These are phyloP conservation scores for Drosophila watanabei DNA, from an alignment of 1,140 invertebrate genomes.

Conservation along the genomic window DNA sequence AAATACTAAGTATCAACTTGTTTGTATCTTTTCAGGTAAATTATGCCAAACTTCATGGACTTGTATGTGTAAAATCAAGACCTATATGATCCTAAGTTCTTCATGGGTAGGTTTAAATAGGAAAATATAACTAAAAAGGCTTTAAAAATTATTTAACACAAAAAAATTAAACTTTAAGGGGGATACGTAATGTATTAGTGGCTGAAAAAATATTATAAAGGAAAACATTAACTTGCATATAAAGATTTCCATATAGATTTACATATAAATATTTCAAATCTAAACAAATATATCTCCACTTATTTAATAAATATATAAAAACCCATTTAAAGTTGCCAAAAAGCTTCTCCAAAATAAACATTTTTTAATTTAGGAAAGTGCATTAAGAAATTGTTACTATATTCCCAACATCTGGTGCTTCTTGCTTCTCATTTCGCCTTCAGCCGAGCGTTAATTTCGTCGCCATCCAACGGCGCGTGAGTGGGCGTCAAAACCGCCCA, in stretches of 20 bases:
- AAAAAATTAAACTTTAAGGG: too few species aligned
- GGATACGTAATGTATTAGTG: not conserved
- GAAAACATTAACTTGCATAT: too few species aligned
- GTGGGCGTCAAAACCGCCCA: constrained; percentile 52
- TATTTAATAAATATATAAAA: not conserved
- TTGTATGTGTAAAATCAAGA: not conserved
- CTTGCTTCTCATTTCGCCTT: constrained; percentile 53
- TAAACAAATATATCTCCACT: too few species aligned
- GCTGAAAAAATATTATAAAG: too few species aligned
- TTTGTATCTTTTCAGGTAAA: not conserved
- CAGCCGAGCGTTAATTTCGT: constrained; percentile 64
- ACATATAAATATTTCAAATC: not conserved
- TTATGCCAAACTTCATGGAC: not conserved
- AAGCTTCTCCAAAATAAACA: not conserved
- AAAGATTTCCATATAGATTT: too few species aligned
- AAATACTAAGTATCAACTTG: not conserved
- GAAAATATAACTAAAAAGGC: not conserved
- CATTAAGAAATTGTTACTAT: not conserved
- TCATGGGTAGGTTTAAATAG: not conserved
- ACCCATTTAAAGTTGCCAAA: not conserved
- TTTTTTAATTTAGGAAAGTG: not conserved
- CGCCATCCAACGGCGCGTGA: constrained; percentile 55
- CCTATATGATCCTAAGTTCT: not conserved
- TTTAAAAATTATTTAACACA: not conserved
- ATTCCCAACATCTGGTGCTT: not conserved